Percentiles rank a stretch among this genome's conserved stretches.
phyloP scores from a whole-genome alignment of 2,888 invertebrate species.

The Papilio protenor region DNA sequence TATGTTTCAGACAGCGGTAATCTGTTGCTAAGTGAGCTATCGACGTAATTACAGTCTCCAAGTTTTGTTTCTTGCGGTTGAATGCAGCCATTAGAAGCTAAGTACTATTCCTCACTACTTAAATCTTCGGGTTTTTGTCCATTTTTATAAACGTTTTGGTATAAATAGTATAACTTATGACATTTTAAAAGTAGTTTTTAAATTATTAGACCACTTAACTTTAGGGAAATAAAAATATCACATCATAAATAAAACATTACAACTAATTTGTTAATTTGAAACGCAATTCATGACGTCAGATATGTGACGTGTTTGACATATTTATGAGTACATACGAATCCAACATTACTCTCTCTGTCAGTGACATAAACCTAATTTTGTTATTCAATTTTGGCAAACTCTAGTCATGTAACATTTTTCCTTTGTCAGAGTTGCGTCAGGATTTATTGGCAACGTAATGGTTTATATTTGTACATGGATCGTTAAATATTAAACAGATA shows the following conservation, averaged over 20 bases:
- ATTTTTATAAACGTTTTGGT: too few species aligned
- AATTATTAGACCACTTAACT: background rate
- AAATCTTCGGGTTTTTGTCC: background rate
- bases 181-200: too few species aligned
- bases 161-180: too few species aligned
- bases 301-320: background rate
- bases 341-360: slow-evolving; percentile 17
- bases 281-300: background rate
- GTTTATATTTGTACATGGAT: background rate
- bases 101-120: slow-evolving; percentile 13
- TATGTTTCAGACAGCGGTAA: slow-evolving; percentile 9
- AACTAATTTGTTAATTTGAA: background rate
- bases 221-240: background rate
- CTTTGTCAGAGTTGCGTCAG: slow-evolving; percentile 13
- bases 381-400: slow-evolving; percentile 26
- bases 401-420: slow-evolving; percentile 18
- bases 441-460: slow-evolving; percentile 18
- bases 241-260: background rate
- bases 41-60: slow-evolving; percentile 27
- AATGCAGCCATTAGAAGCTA: slow-evolving; percentile 21
- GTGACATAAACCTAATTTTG: slow-evolving; percentile 31
- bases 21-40: slow-evolving; percentile 9
- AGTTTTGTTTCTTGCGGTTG: slow-evolving; percentile 28
- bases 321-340: slow-evolving; percentile 3
- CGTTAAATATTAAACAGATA: background rate